Percentiles rank a stretch among this genome's conserved stretches.
Conservation (phyloP, 2,888 invertebrate genomes). For the Drosophila sordidapex region DNA sequence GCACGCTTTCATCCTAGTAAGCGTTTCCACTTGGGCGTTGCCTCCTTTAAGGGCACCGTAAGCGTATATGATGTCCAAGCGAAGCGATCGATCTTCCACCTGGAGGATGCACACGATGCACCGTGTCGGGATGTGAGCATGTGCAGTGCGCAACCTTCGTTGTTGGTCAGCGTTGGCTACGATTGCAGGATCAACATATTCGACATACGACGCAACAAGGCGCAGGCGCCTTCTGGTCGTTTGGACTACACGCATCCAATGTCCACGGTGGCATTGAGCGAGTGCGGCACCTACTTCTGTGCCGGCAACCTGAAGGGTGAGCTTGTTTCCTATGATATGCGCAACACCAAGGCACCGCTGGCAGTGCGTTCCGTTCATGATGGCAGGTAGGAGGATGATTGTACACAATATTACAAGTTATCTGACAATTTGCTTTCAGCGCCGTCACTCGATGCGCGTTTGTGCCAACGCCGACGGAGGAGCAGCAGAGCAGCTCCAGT, state of each 20-base stretch:
- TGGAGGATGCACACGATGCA: conserved; percentile 80
- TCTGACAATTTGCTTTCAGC: conserved; percentile 3
- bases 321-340: conserved; percentile 82
- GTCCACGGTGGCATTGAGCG: conserved; percentile 82
- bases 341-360: conserved; percentile 77
- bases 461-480: conserved; percentile 72
- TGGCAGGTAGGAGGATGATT: conserved; percentile 35
- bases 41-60: conserved; percentile 82
- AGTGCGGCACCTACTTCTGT: conserved; percentile 83
- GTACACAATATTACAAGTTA: background rate
- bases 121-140: conserved; percentile 84
- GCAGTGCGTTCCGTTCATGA: conserved; percentile 78
- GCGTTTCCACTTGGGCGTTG: conserved; percentile 81
- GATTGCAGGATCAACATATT: conserved; percentile 84
- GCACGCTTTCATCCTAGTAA: conserved; percentile 84
- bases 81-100: conserved; percentile 78
- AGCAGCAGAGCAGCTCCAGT: conserved; percentile 65
- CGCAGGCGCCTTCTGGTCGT: conserved; percentile 65
- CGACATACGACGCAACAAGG: conserved; percentile 81
- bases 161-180: conserved; percentile 83
- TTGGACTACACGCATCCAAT: conserved; percentile 79
- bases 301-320: conserved; percentile 84
- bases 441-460: conserved; percentile 81
- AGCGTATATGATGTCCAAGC: conserved; percentile 82
- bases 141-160: conserved; percentile 76